Percentiles rank a stretch among this genome's conserved stretches.
phyloP scores from a whole-genome alignment of 2,113 vertebrate species.

The Hipposideros armiger region DNA sequence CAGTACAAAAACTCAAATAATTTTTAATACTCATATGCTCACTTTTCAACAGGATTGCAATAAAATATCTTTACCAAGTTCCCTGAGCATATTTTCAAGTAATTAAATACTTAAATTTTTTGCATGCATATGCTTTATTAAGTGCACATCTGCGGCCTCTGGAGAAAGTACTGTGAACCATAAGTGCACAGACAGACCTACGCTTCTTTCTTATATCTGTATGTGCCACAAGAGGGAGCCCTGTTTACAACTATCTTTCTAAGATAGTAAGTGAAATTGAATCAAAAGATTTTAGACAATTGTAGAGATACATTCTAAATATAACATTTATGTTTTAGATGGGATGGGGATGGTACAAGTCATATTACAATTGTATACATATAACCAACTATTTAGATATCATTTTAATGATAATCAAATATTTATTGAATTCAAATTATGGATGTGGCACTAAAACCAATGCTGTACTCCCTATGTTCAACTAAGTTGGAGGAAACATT shows the following conservation, averaged over 20 bases:
- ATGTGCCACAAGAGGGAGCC: conserved; percentile 60
- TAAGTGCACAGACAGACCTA: background rate
- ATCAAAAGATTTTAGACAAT: background rate
- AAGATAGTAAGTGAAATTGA: background rate
- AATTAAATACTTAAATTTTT: background rate
- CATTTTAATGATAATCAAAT: conserved; percentile 34
- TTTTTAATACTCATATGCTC: background rate
- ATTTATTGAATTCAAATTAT: background rate
- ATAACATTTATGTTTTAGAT: background rate
- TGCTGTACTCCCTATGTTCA: background rate
- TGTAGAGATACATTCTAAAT: conserved; percentile 45
- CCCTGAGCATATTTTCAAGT: conserved; percentile 37
- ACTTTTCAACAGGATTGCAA: conserved; percentile 19
- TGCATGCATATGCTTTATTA: background rate
- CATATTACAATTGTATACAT: background rate
- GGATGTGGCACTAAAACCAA: conserved; percentile 12
- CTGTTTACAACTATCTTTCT: background rate
- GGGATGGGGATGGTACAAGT: background rate
- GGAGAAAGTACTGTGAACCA: background rate
- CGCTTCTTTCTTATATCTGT: background rate
- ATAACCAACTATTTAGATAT: background rate
- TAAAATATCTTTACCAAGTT: conserved; percentile 37
- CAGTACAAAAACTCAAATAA: conserved; percentile 16
- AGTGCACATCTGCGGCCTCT: background rate
- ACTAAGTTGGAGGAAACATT: background rate